Conservation (phyloP, 2,113 vertebrate species). For the Oncorhynchus nerka region DNA sequence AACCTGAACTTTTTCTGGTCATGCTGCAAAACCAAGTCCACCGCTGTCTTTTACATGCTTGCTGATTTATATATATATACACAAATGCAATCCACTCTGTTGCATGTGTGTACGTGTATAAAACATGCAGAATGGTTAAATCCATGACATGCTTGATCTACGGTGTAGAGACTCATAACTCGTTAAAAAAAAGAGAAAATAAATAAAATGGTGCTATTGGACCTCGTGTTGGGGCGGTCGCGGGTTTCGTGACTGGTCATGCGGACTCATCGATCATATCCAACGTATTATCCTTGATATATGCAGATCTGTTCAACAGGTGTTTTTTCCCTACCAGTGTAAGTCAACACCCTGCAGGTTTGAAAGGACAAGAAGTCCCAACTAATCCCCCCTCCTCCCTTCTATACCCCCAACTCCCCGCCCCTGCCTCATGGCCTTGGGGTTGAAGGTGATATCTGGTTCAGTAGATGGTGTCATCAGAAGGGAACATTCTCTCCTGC, state of each 20-base stretch:
- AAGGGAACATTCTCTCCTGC: constrained; percentile 4
- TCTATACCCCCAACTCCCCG: constrained; percentile 55
- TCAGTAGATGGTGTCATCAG: constrained; percentile 51
- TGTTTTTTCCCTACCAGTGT: constrained; percentile 90
- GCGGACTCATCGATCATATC: constrained; percentile 99
- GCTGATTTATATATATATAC: constrained; percentile 67
- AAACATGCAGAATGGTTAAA: constrained; percentile 73
- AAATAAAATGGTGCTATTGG: constrained; percentile 97
- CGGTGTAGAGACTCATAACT: constrained; percentile 84
- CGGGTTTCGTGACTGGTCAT: constrained; percentile 95
- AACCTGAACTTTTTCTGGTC: constrained; percentile 82
- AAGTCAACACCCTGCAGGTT: constrained; percentile 97
- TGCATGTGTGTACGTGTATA: constrained; percentile 76
- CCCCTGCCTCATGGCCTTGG: constrained; percentile 86
- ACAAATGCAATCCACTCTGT: constrained; percentile 73
- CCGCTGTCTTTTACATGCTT: constrained; percentile 71
- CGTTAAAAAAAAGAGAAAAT: constrained; percentile 68
- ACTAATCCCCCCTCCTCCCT: constrained; percentile 38
- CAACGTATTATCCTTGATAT: constrained; percentile 96
- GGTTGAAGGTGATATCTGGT: constrained; percentile 76
- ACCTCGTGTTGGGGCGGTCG: constrained; percentile 91
- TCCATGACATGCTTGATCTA: constrained; percentile 83
- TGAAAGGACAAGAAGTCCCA: constrained; percentile 92
- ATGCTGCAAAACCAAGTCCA: constrained; percentile 86
- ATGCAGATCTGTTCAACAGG: constrained; percentile 99